These are phyloP conservation scores for Lochmaea crataegi DNA, from an alignment of 2,888 invertebrate species.

Conservation along the genomic window DNA sequence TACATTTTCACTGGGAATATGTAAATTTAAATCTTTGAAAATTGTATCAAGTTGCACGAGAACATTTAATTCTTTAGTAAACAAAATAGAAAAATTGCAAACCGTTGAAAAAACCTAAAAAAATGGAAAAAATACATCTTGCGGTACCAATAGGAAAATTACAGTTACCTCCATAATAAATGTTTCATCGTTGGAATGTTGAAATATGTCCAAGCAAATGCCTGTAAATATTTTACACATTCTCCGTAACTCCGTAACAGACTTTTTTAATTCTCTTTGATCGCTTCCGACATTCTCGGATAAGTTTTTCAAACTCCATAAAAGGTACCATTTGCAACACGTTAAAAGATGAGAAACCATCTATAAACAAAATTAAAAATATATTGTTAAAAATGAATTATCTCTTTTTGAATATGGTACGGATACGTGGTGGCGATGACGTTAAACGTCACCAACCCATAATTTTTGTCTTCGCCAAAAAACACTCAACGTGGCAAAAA, in stretches of 20 bases:
- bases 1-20: constrained; percentile 24
- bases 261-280: constrained; percentile 10
- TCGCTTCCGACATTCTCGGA: neutral
- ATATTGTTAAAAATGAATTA: no score
- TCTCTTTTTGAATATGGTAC: no score
- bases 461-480: no score
- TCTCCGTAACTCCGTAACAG: neutral
- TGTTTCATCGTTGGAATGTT: constrained; percentile 21
- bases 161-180: constrained; percentile 29
- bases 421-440: no score
- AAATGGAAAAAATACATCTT: neutral
- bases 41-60: constrained; percentile 29
- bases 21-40: constrained; percentile 27
- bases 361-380: constrained; percentile 27
- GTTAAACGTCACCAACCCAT: no score
- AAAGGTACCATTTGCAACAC: constrained; percentile 34
- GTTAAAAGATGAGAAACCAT: constrained; percentile 16
- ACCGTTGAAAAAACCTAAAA: constrained; percentile 27
- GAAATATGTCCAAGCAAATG: constrained; percentile 27
- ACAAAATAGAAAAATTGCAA: constrained; percentile 29
- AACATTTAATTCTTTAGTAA: constrained; percentile 27
- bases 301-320: constrained; percentile 33
- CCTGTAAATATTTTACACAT: constrained; percentile 29
- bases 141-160: neutral
- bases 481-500: no score